These are phyloP conservation scores for Agrochola circellaris DNA, from an alignment of 2,888 invertebrate species.

Conservation along the genomic window DNA sequence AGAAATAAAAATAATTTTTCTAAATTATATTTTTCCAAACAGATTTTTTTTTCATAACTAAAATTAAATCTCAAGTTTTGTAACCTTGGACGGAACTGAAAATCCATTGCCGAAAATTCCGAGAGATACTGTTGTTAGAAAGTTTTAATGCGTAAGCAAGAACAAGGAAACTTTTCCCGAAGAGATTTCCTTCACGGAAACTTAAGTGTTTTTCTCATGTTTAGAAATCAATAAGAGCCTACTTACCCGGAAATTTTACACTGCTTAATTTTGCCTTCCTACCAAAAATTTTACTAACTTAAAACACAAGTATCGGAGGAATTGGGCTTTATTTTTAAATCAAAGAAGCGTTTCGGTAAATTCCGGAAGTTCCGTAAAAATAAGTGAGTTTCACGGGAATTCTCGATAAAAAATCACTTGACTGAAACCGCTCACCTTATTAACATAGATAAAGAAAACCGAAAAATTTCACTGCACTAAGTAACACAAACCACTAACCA, in stretches of 20 bases:
- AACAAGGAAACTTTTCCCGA: neutral
- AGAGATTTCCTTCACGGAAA: neutral
- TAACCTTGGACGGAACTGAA: neutral
- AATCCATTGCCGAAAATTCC: slow-evolving; percentile 14
- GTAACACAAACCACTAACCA: neutral
- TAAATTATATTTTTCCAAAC: neutral
- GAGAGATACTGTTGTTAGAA: neutral
- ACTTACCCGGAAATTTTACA: neutral
- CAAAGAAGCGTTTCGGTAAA: neutral
- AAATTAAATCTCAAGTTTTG: neutral
- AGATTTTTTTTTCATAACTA: neutral
- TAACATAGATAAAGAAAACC: neutral
- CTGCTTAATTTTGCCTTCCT: neutral
- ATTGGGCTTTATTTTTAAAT: too few species aligned
- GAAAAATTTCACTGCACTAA: neutral
- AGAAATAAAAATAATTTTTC: neutral
- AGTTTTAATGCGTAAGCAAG: slow-evolving; percentile 1
- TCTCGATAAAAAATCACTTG: too few species aligned
- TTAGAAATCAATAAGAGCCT: slow-evolving; percentile 1
- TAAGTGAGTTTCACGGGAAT: neutral
- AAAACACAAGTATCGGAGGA: neutral
- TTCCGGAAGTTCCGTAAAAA: neutral
- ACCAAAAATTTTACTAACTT: neutral
- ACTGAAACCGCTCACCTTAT: neutral
- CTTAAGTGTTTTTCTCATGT: neutral